A percentile compares a stretch with the other conserved stretches of the same genome.
Evolutionary conservation across 2,113 vertebrate genomes (phyloP).

Genomic region (Anguilla rostrata): DNA sequence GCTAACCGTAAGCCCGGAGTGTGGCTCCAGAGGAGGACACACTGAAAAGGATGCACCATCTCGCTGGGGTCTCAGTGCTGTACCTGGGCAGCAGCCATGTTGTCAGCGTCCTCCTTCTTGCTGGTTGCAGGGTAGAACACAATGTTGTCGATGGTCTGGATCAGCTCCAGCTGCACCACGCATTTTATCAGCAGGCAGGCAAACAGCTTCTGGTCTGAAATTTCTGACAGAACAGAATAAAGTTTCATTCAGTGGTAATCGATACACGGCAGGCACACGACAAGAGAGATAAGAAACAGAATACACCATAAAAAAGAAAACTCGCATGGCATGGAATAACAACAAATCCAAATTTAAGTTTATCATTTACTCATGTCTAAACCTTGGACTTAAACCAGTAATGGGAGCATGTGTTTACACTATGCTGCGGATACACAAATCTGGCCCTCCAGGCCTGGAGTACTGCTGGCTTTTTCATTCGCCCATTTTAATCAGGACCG

Average conservation of each 20-base stretch:
- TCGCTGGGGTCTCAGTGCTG: background rate
- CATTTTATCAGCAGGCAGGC: slow-evolving; percentile 95
- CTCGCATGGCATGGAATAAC: background rate
- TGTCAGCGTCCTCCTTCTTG: slow-evolving; percentile 96
- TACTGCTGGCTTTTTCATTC: too few relatives aligned
- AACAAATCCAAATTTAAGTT: background rate
- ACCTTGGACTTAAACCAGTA: background rate
- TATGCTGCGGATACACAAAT: background rate
- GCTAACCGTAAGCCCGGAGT: background rate
- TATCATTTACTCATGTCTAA: background rate
- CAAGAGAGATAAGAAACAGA: background rate
- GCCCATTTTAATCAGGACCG: too few relatives aligned
- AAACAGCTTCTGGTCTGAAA: slow-evolving; percentile 90
- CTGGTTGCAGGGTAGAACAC: slow-evolving; percentile 95
- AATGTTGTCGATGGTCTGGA: slow-evolving; percentile 96
- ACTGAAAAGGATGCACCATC: background rate
- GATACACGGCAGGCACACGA: background rate
- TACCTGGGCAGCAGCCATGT: slow-evolving; percentile 95
- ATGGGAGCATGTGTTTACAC: background rate
- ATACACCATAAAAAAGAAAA: background rate
- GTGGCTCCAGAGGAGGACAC: background rate
- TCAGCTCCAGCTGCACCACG: slow-evolving; percentile 93
- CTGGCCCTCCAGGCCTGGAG: too few relatives aligned
- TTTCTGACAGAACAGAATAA: slow-evolving; percentile 48
- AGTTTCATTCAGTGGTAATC: background rate